Percentiles rank a stretch among this genome's conserved stretches.
Conservation (phyloP, 2,888 invertebrate species). For the Cheiracanthium punctorium region DNA sequence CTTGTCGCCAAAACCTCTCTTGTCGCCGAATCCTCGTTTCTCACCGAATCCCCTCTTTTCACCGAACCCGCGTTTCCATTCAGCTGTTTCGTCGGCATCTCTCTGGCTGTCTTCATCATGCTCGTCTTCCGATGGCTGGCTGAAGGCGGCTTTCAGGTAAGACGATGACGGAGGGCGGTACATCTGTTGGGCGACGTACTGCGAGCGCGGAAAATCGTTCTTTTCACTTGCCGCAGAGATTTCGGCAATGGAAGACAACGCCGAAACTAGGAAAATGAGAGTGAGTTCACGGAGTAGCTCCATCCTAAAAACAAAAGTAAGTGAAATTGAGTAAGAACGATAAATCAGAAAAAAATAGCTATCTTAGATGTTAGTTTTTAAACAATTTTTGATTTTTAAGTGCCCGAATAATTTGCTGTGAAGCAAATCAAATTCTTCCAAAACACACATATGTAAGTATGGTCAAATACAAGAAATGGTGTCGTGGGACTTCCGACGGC, state of each 20-base stretch:
- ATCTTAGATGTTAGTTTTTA: no score
- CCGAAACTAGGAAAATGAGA: not conserved
- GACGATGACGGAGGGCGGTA: not conserved
- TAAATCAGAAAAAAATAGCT: no score
- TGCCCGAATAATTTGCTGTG: no score
- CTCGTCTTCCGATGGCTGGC: not conserved
- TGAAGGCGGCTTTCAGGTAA: not conserved
- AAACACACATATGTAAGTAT: no score
- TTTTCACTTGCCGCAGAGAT: not conserved
- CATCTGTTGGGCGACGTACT: not conserved
- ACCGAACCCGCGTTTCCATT: conserved; percentile 18
- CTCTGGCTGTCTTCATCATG: conserved; percentile 7
- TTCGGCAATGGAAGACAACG: conserved; percentile 9
- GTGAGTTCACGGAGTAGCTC: not conserved
- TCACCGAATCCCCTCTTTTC: conserved; percentile 51
- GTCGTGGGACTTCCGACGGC: no score
- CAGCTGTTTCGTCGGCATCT: not conserved
- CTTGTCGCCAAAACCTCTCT: conserved; percentile 52
- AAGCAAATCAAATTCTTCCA: no score
- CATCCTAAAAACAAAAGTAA: conserved; percentile 33
- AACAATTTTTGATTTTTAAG: no score
- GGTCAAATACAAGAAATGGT: no score
- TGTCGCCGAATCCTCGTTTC: conserved; percentile 66
- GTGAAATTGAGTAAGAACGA: no score
- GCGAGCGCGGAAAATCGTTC: not conserved